Conservation (phyloP, 2,113 vertebrate species). For the Trogon surrucura region DNA sequence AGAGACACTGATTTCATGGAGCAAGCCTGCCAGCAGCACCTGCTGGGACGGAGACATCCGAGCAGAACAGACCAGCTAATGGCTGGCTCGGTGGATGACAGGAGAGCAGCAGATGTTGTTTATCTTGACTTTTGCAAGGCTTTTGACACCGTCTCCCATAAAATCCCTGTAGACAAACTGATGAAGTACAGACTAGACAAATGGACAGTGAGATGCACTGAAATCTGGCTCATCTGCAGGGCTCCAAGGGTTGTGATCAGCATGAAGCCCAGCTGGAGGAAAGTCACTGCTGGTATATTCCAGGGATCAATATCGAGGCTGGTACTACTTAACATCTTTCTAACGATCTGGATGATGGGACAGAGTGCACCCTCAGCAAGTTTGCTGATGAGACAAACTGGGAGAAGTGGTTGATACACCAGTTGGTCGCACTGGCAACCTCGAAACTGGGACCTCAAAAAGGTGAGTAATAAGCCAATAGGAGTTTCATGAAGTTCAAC, state of each 20-base stretch:
- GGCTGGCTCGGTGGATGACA: background rate
- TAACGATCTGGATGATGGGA: background rate
- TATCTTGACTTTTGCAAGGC: background rate
- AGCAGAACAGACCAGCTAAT: background rate
- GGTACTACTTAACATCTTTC: background rate
- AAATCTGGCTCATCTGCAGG: background rate
- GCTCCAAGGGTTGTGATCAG: background rate
- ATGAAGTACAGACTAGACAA: background rate
- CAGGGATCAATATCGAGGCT: background rate
- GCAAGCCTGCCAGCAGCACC: background rate
- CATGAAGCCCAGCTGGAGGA: background rate
- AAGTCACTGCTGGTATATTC: background rate
- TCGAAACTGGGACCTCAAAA: background rate
- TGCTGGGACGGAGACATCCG: background rate
- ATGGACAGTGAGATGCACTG: background rate
- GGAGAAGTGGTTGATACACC: background rate
- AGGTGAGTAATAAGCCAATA: background rate
- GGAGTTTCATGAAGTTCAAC: background rate
- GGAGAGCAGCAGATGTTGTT: constrained; percentile 17
- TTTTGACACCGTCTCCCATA: background rate
- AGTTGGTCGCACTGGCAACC: background rate
- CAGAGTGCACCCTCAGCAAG: background rate
- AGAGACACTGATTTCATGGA: background rate
- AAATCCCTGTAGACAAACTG: background rate
- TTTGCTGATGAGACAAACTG: background rate